These are phyloP conservation scores for Pterocles gutturalis DNA, from an alignment of 2,113 vertebrate species.

Conservation along the genomic window DNA sequence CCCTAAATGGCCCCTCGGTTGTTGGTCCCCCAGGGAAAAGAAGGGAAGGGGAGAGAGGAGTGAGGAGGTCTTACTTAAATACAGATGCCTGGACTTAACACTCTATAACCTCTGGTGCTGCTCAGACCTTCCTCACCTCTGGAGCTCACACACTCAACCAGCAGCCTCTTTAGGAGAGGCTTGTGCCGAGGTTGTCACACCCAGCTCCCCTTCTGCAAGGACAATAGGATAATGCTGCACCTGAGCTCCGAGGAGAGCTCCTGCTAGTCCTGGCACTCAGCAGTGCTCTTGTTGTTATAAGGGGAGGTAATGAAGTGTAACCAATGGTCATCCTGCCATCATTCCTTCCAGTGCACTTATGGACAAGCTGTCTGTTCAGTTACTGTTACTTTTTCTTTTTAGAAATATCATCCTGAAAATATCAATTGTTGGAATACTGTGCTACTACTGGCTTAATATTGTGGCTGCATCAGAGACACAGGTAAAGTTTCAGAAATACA, in stretches of 20 bases:
- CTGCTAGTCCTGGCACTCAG: background rate
- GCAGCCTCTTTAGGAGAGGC: background rate
- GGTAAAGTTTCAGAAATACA: conserved; percentile 47
- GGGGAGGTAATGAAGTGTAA: background rate
- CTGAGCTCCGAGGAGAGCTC: background rate
- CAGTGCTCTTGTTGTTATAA: background rate
- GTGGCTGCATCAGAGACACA: conserved; percentile 69
- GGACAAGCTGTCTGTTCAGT: background rate
- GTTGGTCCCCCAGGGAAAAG: background rate
- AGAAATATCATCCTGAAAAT: conserved; percentile 93
- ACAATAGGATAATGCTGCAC: background rate
- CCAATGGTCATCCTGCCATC: background rate
- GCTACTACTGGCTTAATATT: conserved; percentile 89
- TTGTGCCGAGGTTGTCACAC: background rate
- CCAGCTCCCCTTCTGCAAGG: background rate
- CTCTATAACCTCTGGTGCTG: fast-evolving
- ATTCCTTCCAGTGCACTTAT: background rate
- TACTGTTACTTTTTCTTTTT: background rate
- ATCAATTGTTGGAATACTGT: conserved; percentile 90
- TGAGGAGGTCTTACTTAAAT: background rate
- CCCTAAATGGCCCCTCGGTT: background rate
- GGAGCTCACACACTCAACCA: background rate
- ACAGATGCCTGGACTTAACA: background rate
- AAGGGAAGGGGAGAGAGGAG: background rate
- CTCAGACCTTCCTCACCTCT: background rate